Conservation (phyloP, 1,140 invertebrate species). For the Drosophila baimaii region DNA sequence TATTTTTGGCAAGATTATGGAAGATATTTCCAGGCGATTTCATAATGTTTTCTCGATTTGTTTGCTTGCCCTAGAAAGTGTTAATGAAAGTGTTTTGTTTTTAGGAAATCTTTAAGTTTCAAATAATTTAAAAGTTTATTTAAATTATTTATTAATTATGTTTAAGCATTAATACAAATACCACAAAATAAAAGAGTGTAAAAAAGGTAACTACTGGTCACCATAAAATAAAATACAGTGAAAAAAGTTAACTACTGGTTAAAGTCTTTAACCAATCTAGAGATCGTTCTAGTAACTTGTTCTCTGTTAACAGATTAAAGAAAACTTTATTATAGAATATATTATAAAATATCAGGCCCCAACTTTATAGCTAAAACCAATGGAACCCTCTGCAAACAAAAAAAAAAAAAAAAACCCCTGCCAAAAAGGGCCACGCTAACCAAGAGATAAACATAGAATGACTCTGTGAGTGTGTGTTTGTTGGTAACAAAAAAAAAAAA, state of each 20-base stretch:
- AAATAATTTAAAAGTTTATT: background rate
- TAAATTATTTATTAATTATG: no score
- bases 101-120: no score
- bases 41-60: background rate
- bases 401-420: no score
- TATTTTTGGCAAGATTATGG: no score
- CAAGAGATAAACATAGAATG: conserved; percentile 17
- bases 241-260: background rate
- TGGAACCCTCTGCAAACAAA: background rate
- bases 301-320: background rate
- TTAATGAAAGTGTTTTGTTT: no score
- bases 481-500: conserved; percentile 19
- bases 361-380: no score
- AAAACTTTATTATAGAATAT: background rate
- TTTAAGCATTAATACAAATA: no score
- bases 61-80: background rate
- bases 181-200: no score
- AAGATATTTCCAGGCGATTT: background rate
- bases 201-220: background rate
- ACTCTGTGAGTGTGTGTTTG: conserved; percentile 7
- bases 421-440: conserved; percentile 7
- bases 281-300: no score
- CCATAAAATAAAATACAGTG: no score
- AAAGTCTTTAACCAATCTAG: background rate
- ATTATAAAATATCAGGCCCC: background rate